Base-by-base conservation (phyloP, 2,113 vertebrate genomes). In the Scomber scombrus region DNA sequence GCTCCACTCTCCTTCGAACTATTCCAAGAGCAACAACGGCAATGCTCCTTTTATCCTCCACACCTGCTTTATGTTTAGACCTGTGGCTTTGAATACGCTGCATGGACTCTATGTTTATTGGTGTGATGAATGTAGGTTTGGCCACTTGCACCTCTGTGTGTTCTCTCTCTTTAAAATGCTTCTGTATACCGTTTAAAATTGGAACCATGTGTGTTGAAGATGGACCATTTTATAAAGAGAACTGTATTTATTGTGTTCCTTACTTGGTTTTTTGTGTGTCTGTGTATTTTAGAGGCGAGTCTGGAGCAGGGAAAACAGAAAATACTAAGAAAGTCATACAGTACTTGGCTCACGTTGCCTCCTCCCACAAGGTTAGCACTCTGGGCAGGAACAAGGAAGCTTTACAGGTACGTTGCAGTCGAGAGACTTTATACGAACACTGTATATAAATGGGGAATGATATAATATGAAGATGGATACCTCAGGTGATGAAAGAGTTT, bases 301-400 rank as follows among this genome's bases (percentile, higher is more conserved):
- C 97, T 0, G 97, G 97, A 60, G 97, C 97, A 0, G 96, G 97
- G n/a, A 98, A 98, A 92, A 98, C 97, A 0, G 97, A 97, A 77
- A 98, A 97, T 93, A 97, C 97, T 1, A 98, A 97, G 92, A 98
- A 97, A 87, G 97, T 97, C 52, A 97, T 97, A 89, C 97, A 98
- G 93, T 97, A 97, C 86, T 89, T 97, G 57, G 97, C 97, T 62
- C 96, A 97, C 0, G 97, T 97, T 45, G 97, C 97, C 0, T 97
- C 97, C 0, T 97, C 97, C 0, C 97, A 97, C 11, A 97, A 97
- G 84, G 72, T 91, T 23, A 88, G 87, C 34, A 88, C 93, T 29
- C 82, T 75, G 46, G 93, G 89, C 46, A 90, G 94, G 58, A 93
- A 85, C 85, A 95, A 95, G 79, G 94, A 95, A 71, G 40, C 88